Evolutionary conservation across 2,113 vertebrate species (phyloP).

Genomic region (Periophthalmus modestus): DNA sequence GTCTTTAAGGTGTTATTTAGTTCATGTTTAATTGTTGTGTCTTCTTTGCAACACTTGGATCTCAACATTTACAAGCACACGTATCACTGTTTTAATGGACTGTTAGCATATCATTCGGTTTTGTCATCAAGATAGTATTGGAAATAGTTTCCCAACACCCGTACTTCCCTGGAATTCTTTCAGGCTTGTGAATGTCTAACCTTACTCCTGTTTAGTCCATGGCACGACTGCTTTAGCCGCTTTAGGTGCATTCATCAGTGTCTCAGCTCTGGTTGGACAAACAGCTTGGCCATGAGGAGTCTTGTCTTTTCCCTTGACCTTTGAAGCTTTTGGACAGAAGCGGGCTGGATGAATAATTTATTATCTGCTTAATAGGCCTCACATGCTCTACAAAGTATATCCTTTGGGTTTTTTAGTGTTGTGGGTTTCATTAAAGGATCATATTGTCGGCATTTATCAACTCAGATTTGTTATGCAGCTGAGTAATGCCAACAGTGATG

Average conservation of each 20-base stretch:
- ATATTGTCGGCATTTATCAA: not conserved
- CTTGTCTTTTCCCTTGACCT: constrained; percentile 31
- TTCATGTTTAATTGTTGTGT: too few species aligned
- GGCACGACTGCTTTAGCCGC: constrained; percentile 20
- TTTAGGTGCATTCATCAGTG: constrained; percentile 21
- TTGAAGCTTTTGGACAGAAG: constrained; percentile 38
- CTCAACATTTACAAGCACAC: too few species aligned
- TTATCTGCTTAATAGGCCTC: constrained; percentile 33
- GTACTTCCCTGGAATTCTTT: constrained; percentile 29
- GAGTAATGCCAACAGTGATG: too few species aligned
- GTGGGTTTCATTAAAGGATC: not conserved
- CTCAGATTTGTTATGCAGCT: not conserved
- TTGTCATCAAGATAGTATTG: too few species aligned
- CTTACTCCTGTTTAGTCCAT: constrained; percentile 16
- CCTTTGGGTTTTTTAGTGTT: not conserved
- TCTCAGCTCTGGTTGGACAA: constrained; percentile 14
- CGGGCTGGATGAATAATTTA: constrained; percentile 27
- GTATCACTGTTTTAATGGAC: too few species aligned
- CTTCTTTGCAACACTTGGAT: too few species aligned
- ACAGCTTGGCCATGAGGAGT: constrained; percentile 14
- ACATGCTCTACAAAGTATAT: not conserved
- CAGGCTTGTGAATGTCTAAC: constrained; percentile 22
- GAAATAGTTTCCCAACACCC: not conserved
- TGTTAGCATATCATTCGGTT: too few species aligned
- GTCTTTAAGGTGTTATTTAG: too few species aligned